Evolutionary conservation across 1,140 invertebrate species (phyloP), one percentile per base, ranked within the genome.

Genomic region (Diuraphis noxia): DNA sequence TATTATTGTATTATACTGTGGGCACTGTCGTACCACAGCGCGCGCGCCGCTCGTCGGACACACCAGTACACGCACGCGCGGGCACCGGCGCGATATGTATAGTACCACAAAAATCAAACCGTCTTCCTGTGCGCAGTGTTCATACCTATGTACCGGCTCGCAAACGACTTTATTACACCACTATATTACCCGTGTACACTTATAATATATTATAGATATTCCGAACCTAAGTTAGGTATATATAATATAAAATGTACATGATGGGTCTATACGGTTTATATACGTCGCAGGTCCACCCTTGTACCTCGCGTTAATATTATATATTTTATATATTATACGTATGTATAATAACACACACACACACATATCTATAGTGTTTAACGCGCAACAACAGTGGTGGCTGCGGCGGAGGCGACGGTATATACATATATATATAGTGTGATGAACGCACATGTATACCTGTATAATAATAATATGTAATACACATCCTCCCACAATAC

Each of bases 401-500:
- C 30, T 9, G 23, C 25, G 52, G 7, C 25, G 23, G 52, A 63
- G 56, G 2, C 30, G 56, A 63, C 30, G 23, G 79, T 40, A 34
- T 79, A 36, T 36, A 41, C n/a, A 84, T n/a, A 43, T 41, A 30
- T 52, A 56, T 38, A 8, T 88, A 88, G 56, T 88, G 52, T 43
- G 56, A 43, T 34, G 56, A 34, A 88, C 87, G 40, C 52, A 19
- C 52, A 40, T 56, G 40, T 43, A 25, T 89, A 46, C 46, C n/a
- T n/a, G n/a, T n/a, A n/a, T n/a, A n/a, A n/a, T n/a, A n/a, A 38
- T 21, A 77, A 36, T 38, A 10, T 40, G 79, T 38, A 81, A 81
- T 38, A 81, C 79, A 81, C 72, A 90, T 90, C 88, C 88, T 90
- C 88, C 88, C 88, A 90, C 88, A 90, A 90, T 90, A 91, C 77